phyloP scores from a whole-genome alignment of 1,140 invertebrate species.

The Pinna nobilis region DNA sequence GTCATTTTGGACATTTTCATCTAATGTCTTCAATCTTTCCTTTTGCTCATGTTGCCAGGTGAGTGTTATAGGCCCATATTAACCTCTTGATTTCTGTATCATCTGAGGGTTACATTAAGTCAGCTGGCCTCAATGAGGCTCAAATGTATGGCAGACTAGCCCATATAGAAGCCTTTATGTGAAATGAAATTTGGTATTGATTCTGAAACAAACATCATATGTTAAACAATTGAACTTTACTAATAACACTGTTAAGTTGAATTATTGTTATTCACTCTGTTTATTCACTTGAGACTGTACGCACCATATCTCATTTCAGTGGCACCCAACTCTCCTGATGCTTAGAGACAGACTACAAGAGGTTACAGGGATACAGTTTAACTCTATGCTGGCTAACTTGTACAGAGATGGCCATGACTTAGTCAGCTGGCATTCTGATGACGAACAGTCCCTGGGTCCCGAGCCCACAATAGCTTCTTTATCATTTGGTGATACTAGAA shows the following conservation, averaged over 20 bases:
- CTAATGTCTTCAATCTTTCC: too few species aligned
- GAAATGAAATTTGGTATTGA: background rate
- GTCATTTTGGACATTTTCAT: too few species aligned
- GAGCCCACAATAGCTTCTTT: constrained; percentile 76
- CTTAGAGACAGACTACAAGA: constrained; percentile 67
- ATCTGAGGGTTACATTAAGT: too few species aligned
- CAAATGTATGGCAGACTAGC: too few species aligned
- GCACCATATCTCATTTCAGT: constrained; percentile 55
- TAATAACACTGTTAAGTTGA: background rate
- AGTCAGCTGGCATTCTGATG: constrained; percentile 76
- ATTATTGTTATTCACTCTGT: too few species aligned
- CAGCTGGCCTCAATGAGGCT: too few species aligned
- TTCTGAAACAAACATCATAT: background rate
- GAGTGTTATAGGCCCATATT: too few species aligned
- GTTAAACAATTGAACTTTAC: background rate
- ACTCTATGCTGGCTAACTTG: constrained; percentile 76
- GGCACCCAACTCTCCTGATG: constrained; percentile 56
- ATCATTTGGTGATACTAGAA: constrained; percentile 75
- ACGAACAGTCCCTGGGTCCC: constrained; percentile 73
- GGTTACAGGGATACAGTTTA: constrained; percentile 74
- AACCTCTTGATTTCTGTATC: too few species aligned
- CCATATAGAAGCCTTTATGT: background rate
- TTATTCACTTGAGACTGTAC: too few species aligned
- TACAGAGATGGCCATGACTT: constrained; percentile 77
- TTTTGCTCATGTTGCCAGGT: too few species aligned